These are phyloP conservation scores for Brotula barbata DNA, from an alignment of 2,797 vertebrate genomes.

Conservation along the genomic window DNA sequence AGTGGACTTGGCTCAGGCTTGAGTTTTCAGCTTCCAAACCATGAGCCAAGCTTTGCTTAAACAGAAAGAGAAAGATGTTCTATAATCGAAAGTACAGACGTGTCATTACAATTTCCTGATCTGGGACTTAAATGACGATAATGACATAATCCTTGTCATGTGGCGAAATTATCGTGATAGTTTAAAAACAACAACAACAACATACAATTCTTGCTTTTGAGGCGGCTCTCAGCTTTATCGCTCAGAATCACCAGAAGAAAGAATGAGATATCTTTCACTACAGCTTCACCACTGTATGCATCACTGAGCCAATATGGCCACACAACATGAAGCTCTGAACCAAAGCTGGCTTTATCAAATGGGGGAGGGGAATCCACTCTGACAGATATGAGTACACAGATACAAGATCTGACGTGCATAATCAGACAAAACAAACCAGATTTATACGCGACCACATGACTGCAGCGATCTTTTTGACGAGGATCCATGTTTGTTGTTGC, in stretches of 20 bases:
- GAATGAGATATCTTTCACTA: background rate
- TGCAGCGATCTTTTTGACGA: no score
- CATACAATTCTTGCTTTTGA: background rate
- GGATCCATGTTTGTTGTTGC: background rate
- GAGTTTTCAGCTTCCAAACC: no score
- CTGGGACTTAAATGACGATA: no score
- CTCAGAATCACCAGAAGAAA: background rate
- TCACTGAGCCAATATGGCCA: slow-evolving; percentile 1
- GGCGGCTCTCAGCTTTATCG: no score
- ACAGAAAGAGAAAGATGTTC: no score
- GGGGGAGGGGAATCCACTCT: slow-evolving; percentile 46
- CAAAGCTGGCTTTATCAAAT: slow-evolving; percentile 44
- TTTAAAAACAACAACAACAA: no score
- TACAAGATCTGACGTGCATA: slow-evolving; percentile 8
- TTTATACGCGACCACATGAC: background rate
- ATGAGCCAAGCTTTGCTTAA: no score
- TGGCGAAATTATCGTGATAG: no score
- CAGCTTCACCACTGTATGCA: background rate
- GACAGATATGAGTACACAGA: slow-evolving; percentile 26
- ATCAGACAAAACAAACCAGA: background rate
- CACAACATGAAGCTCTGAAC: slow-evolving; percentile 20
- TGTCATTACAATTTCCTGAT: no score
- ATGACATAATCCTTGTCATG: no score
- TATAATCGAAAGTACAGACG: no score
- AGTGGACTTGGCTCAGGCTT: no score